phyloP scores from a whole-genome alignment of 2,888 invertebrate genomes.

The Clusia tigrina region DNA sequence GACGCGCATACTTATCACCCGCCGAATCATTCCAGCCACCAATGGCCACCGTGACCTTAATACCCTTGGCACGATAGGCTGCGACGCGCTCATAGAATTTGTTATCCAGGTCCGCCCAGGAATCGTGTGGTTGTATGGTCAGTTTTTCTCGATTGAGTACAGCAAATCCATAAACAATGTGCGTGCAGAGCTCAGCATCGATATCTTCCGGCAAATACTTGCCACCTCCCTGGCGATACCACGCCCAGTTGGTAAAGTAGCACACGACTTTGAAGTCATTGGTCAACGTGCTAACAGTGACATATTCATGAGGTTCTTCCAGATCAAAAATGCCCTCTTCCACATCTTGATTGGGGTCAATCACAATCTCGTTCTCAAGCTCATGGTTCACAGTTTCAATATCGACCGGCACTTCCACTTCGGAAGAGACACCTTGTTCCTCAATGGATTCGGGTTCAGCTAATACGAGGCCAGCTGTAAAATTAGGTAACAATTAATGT shows the following conservation, averaged over 20 bases:
- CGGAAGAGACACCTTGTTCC: slow-evolving; percentile 43
- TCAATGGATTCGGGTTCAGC: slow-evolving; percentile 44
- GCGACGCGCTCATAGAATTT: slow-evolving; percentile 90
- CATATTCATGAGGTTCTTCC: slow-evolving; percentile 30
- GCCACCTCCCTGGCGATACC: slow-evolving; percentile 85
- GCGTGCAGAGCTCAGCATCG: slow-evolving; percentile 86
- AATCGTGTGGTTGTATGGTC: slow-evolving; percentile 84
- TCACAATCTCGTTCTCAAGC: slow-evolving; percentile 33
- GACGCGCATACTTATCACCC: slow-evolving; percentile 85
- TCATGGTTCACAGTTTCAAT: slow-evolving; percentile 40
- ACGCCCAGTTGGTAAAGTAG: slow-evolving; percentile 94
- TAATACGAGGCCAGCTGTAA: slow-evolving; percentile 44
- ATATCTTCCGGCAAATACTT: slow-evolving; percentile 85
- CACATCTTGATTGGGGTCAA: slow-evolving; percentile 50
- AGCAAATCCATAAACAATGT: slow-evolving; percentile 92
- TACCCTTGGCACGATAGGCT: slow-evolving; percentile 74
- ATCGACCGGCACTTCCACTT: slow-evolving; percentile 44
- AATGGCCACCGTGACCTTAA: slow-evolving; percentile 85
- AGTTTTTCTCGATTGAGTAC: slow-evolving; percentile 79
- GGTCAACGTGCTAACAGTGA: slow-evolving; percentile 20
- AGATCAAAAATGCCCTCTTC: slow-evolving; percentile 47
- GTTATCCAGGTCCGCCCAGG: slow-evolving; percentile 90
- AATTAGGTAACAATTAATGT: background rate
- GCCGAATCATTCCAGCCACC: slow-evolving; percentile 97
- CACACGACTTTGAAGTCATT: slow-evolving; percentile 81